A percentile compares a stretch with the other conserved stretches of the same genome.
These are phyloP conservation scores for Otolemur garnettii DNA, from an alignment of 2,113 vertebrate genomes.

Conservation along the genomic window DNA sequence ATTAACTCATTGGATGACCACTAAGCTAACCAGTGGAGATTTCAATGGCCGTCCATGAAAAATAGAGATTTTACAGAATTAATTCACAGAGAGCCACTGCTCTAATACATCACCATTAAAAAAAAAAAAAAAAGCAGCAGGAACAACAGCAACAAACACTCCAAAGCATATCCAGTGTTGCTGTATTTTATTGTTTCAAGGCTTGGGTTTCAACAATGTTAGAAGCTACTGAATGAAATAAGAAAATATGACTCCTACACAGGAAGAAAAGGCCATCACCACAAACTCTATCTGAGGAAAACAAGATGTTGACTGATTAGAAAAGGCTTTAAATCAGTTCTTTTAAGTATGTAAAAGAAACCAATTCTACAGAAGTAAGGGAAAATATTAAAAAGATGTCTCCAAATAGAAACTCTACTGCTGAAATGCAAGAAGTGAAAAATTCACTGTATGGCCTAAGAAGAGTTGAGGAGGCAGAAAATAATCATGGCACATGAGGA, in stretches of 20 bases:
- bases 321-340: background rate
- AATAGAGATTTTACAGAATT: background rate
- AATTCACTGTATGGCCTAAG: no score
- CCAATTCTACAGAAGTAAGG: background rate
- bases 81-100: background rate
- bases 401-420: no score
- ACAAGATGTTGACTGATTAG: background rate
- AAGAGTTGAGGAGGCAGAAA: no score
- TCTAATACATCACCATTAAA: background rate
- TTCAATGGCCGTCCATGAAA: background rate
- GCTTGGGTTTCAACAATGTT: background rate
- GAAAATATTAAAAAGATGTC: no score
- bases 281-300: background rate
- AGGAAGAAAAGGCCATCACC: background rate
- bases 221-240: background rate
- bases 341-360: background rate
- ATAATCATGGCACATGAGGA: no score
- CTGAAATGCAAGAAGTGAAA: no score
- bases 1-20: background rate
- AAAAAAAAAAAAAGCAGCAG: background rate
- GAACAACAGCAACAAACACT: background rate
- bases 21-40: background rate
- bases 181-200: background rate
- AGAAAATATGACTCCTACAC: background rate
- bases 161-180: background rate